A percentile compares a stretch with the other conserved stretches of the same genome.
These are phyloP conservation scores for Paedocypris micromegethes DNA, from an alignment of 2,797 vertebrate genomes.

Conservation along the genomic window DNA sequence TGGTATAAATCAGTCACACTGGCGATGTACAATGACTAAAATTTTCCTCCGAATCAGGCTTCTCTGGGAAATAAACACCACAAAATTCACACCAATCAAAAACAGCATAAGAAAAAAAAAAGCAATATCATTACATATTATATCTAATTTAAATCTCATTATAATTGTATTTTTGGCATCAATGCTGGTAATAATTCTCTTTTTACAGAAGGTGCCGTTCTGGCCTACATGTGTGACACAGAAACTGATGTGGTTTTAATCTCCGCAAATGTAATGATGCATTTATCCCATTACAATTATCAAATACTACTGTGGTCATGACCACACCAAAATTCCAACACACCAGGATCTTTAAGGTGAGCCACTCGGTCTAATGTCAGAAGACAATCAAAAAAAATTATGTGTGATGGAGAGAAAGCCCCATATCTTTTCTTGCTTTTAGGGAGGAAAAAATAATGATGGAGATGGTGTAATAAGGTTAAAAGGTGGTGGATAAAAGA, in stretches of 20 bases:
- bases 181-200: background rate
- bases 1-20: constrained; percentile 34
- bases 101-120: background rate
- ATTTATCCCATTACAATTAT: constrained; percentile 40
- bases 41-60: background rate
- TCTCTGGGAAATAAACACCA: constrained; percentile 1
- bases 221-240: constrained; percentile 15
- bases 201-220: constrained; percentile 5
- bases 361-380: background rate
- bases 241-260: constrained; percentile 37
- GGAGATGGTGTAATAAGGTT: no score
- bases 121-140: no score
- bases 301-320: constrained; percentile 25
- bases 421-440: no score
- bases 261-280: constrained; percentile 29
- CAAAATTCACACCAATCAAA: background rate
- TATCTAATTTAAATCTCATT: no score
- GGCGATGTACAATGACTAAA: constrained; percentile 21
- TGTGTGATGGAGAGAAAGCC: no score
- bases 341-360: constrained; percentile 7
- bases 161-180: no score
- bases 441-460: no score
- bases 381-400: no score
- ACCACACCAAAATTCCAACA: constrained; percentile 21
- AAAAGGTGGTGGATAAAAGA: no score